Evolutionary conservation across 2,113 vertebrate species (phyloP), one percentile per base, ranked within the genome.

Genomic region (Alligator sinensis): DNA sequence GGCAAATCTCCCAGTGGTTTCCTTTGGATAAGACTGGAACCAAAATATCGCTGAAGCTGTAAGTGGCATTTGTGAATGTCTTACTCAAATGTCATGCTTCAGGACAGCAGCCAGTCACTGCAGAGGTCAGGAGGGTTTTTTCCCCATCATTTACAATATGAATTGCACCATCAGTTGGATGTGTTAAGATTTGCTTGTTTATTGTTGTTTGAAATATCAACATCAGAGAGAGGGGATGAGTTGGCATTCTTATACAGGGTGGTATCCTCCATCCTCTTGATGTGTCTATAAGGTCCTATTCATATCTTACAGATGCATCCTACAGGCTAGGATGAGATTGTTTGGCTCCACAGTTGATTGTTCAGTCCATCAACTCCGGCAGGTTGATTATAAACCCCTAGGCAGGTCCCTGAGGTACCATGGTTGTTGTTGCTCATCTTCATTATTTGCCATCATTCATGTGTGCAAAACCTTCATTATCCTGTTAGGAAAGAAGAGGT

Each of bases 1-100:
- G 28, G 54, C 3, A 63, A 82, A 91, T 3, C 9, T 61, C 24
- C 4, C 12, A 2, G 19, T 91, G 12, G 2, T 88, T 24, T 89
- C 3, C 2, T 24, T 63, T n/a, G 19, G 14, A 9, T 11, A 60
- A 87, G 74, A 57, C 74, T 80, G 77, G 19, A 61, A 83, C 21
- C 22, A n/a, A 30, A 8, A 27, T 61, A 12, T 62, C 55, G 62
- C 38, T 95, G 70, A 28, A 10, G 82, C 6, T 66, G 19, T 16
- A 25, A 34, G 78, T 70, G 66, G 18, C 66, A 70, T 70, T 70
- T 70, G 66, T 34, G n/a, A 70, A 70, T 34, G 66, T 70, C 66
- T 47, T 30, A 70, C 17, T 70, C 55, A 70, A 79, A 54, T 1
- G 6, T n/a, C 0, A 0, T 38, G 6, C 62, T 89, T 17, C 34